Percentiles rank a stretch among this genome's conserved stretches.
Evolutionary conservation across 92 coral and sea anemone species (phyloP).

Genomic region (Desmophyllum pertusum): DNA sequence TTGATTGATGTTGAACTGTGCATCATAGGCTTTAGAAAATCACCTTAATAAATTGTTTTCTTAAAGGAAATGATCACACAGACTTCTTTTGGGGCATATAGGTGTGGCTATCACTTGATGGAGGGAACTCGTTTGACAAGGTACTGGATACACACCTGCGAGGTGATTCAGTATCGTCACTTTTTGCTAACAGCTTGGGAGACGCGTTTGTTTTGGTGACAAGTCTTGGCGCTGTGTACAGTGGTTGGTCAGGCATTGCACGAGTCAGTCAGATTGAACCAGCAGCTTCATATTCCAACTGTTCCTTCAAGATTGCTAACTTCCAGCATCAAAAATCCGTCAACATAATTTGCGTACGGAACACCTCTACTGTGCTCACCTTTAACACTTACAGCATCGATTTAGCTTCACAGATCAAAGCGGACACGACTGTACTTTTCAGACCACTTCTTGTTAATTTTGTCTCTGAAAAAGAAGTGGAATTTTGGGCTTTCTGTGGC

Average conservation of each 20-base stretch:
- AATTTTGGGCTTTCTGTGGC: constrained; percentile 59
- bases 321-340: constrained; percentile 48
- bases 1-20: too few relatives aligned
- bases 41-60: not conserved
- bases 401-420: constrained; percentile 17
- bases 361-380: constrained; percentile 32
- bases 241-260: constrained; percentile 78
- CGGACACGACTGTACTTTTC: constrained; percentile 13
- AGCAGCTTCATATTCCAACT: constrained; percentile 5
- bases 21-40: not conserved
- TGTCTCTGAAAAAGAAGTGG: constrained; percentile 59
- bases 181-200: constrained; percentile 69
- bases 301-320: constrained; percentile 39
- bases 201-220: constrained; percentile 72
- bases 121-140: constrained; percentile 88
- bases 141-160: constrained; percentile 58
- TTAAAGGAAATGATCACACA: not conserved
- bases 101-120: constrained; percentile 98
- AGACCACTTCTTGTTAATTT: constrained; percentile 67
- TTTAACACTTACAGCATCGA: constrained; percentile 25
- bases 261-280: constrained; percentile 47
- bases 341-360: constrained; percentile 38
- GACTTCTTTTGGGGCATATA: constrained; percentile 5
- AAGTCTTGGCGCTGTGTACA: constrained; percentile 67
- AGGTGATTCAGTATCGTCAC: constrained; percentile 68